Evolutionary conservation across 2,888 invertebrate genomes (phyloP).

Genomic region (Trypoxylon attenuatum): DNA sequence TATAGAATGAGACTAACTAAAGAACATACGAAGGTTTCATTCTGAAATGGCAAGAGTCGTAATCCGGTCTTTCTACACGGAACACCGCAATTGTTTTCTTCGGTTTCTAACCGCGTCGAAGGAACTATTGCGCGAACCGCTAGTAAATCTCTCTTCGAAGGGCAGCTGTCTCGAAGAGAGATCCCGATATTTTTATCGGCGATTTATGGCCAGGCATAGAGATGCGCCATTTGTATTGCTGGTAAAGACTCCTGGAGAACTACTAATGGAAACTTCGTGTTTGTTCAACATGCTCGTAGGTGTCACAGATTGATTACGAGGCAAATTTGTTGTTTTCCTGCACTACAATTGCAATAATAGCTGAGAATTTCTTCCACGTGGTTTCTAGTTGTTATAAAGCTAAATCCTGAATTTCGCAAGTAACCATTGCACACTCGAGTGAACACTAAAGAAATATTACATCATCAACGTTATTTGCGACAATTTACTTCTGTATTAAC

Average conservation of each 20-base stretch:
- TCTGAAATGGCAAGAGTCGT: too few relatives aligned
- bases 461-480: too few relatives aligned
- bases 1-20: too few relatives aligned
- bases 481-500: too few relatives aligned
- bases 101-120: not conserved
- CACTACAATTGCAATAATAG: conserved; percentile 19
- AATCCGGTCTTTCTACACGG: too few relatives aligned
- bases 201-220: conserved; percentile 22
- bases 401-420: too few relatives aligned
- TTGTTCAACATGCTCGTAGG: conserved; percentile 12
- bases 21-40: too few relatives aligned
- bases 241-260: conserved; percentile 21
- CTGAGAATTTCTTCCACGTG: too few relatives aligned
- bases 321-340: conserved; percentile 22
- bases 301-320: conserved; percentile 29
- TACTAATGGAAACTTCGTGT: conserved; percentile 44
- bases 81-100: conserved; percentile 5
- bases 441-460: too few relatives aligned
- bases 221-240: conserved; percentile 31
- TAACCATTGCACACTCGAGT: too few relatives aligned
- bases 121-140: not conserved
- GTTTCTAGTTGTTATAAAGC: too few relatives aligned
- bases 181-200: conserved; percentile 26
- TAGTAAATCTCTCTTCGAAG: not conserved
- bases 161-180: not conserved